These are phyloP conservation scores for Psilopogon haemacephalus DNA, from an alignment of 2,113 vertebrate species.

Conservation along the genomic window DNA sequence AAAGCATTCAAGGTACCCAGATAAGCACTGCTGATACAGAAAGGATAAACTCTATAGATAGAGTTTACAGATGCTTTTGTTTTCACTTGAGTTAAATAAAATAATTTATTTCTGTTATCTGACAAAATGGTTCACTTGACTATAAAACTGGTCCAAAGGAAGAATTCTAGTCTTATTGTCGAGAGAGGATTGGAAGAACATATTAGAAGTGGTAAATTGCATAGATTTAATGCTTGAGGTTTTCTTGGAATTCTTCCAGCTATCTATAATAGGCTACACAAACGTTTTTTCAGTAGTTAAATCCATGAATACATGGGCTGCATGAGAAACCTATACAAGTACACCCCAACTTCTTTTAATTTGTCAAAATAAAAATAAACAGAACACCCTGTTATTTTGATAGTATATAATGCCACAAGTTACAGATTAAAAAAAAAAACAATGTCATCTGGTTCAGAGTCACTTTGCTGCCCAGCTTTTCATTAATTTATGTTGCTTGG, in stretches of 20 bases:
- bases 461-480: not conserved
- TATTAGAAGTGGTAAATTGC: not conserved
- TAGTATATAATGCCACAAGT: not conserved
- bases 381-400: not conserved
- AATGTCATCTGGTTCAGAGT: not conserved
- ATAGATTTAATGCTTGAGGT: not conserved
- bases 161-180: not conserved
- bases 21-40: not conserved
- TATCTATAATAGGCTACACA: not conserved
- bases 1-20: not conserved
- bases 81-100: not conserved
- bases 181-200: not conserved
- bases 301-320: accelerated
- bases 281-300: not conserved
- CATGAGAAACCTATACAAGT: not conserved
- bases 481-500: not conserved
- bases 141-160: not conserved
- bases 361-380: not conserved
- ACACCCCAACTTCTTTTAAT: not conserved
- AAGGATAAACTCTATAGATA: not conserved
- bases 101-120: not conserved
- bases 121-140: not conserved
- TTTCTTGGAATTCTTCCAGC: not conserved
- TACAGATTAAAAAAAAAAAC: no score
- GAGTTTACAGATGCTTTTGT: not conserved